Conservation (phyloP, 2,113 vertebrate species). For the Sinocyclocheilus maitianheensis region DNA sequence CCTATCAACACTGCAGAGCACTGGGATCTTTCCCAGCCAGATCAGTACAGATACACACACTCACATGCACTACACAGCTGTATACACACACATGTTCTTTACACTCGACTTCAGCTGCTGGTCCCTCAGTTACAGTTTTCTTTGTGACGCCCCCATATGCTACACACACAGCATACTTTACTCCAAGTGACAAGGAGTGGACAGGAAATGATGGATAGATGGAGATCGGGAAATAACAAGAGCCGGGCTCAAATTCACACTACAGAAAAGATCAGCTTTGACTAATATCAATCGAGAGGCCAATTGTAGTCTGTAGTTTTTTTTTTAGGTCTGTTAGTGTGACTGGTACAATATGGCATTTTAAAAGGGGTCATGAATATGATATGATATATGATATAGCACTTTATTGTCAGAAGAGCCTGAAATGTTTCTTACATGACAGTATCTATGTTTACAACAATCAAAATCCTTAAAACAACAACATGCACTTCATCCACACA, state of each 20-base stretch:
- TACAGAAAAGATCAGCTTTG: neutral
- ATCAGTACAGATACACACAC: neutral
- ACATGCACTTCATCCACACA: too few species aligned
- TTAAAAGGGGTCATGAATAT: too few species aligned
- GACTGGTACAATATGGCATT: neutral
- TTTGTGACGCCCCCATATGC: conserved; percentile 8
- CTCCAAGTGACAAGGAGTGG: neutral
- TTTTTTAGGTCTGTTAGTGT: neutral
- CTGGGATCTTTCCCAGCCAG: conserved; percentile 24
- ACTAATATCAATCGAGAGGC: neutral
- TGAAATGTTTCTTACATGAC: too few species aligned
- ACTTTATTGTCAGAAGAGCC: too few species aligned
- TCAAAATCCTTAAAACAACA: too few species aligned
- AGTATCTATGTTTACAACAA: too few species aligned
- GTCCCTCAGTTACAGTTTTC: conserved; percentile 32
- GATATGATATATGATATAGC: too few species aligned
- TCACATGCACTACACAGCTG: conserved; percentile 18
- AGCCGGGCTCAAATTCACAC: neutral
- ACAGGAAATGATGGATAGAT: neutral
- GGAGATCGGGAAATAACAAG: neutral
- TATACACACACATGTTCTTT: conserved; percentile 9
- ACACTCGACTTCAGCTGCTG: neutral
- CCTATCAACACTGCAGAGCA: conserved; percentile 25
- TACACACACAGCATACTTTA: neutral
- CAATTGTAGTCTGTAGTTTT: too few species aligned